Evolutionary conservation across 2,797 vertebrate genomes (phyloP).

Genomic region (Dendrocincla fuliginosa): DNA sequence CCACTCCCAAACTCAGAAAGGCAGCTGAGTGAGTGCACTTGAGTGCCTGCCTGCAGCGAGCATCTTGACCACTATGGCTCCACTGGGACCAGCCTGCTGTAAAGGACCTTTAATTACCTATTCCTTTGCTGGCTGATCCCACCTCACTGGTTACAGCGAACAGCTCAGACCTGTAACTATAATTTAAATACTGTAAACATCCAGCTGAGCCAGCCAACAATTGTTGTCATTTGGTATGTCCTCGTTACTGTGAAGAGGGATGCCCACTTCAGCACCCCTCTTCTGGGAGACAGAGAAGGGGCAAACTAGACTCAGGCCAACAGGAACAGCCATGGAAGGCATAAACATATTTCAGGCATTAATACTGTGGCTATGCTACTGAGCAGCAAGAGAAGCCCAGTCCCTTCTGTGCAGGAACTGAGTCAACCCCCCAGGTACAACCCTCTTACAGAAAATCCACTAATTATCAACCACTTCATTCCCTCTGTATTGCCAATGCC

Average conservation of each 20-base stretch:
- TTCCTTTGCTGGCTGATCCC: not conserved
- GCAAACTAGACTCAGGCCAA: not conserved
- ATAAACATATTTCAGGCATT: not conserved
- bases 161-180: not conserved
- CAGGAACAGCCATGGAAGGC: not conserved
- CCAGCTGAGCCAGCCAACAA: not conserved
- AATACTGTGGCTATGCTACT: accelerated
- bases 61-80: not conserved
- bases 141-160: accelerated
- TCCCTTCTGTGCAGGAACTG: not conserved
- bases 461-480: accelerated
- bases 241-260: not conserved
- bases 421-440: not conserved
- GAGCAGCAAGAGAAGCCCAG: not conserved
- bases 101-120: not conserved
- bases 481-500: accelerated
- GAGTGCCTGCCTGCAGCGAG: not conserved
- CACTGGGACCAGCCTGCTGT: not conserved
- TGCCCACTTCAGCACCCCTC: not conserved
- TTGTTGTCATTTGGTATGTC: not conserved
- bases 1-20: accelerated
- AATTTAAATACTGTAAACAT: not conserved
- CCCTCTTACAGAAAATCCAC: not conserved
- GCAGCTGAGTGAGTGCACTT: not conserved
- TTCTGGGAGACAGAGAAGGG: not conserved